Conservation (phyloP, 2,797 vertebrate species). For the Champsocephalus esox region DNA sequence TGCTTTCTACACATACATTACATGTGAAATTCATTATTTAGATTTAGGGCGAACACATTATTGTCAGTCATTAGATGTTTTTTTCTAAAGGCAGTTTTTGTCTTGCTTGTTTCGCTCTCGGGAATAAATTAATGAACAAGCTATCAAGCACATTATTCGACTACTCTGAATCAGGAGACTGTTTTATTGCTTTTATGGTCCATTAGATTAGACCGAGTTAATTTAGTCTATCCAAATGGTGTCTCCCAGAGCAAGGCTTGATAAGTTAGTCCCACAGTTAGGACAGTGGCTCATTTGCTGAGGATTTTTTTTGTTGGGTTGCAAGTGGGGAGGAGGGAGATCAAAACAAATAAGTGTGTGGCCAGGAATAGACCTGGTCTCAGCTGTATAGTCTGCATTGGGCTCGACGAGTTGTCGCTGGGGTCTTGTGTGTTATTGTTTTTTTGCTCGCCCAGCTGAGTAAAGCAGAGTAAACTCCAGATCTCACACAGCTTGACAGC, state of each 20-base stretch:
- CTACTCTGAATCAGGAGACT: slow-evolving; percentile 46
- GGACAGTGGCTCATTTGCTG: slow-evolving; percentile 25
- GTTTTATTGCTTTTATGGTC: slow-evolving; percentile 62
- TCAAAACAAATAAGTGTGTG: slow-evolving; percentile 44
- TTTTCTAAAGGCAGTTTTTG: neutral
- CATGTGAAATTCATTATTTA: slow-evolving; percentile 37
- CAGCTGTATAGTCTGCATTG: slow-evolving; percentile 23
- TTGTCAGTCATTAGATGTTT: slow-evolving; percentile 45
- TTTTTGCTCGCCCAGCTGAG: slow-evolving; percentile 70
- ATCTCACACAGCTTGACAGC: slow-evolving; percentile 67
- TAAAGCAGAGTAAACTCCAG: slow-evolving; percentile 65
- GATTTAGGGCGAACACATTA: slow-evolving; percentile 22
- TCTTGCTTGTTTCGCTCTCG: slow-evolving; percentile 27
- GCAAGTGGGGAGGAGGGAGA: neutral
- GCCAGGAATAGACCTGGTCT: slow-evolving; percentile 24
- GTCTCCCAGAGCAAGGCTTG: slow-evolving; percentile 47
- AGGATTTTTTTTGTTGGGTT: neutral
- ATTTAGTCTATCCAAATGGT: slow-evolving; percentile 56
- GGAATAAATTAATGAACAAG: slow-evolving; percentile 63
- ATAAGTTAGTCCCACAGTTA: slow-evolving; percentile 46
- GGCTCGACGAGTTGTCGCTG: slow-evolving; percentile 64
- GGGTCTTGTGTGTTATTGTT: slow-evolving; percentile 75
- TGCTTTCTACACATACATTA: neutral
- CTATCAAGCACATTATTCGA: slow-evolving; percentile 57
- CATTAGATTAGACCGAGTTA: slow-evolving; percentile 59